These are phyloP conservation scores for Volucella zonaria DNA, from an alignment of 2,888 invertebrate species.

Conservation along the genomic window DNA sequence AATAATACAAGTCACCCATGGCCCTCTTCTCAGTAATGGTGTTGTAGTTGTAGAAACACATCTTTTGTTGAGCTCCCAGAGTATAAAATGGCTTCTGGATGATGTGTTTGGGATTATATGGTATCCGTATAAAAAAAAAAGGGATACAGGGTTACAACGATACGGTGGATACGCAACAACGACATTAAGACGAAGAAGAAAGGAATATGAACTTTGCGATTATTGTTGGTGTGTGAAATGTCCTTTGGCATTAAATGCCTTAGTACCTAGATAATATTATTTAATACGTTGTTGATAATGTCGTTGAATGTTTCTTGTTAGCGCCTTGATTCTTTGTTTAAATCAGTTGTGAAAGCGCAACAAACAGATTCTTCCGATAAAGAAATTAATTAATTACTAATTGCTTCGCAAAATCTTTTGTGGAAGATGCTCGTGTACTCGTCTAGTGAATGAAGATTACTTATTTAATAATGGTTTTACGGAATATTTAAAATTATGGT, in stretches of 20 bases:
- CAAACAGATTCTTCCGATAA: constrained; percentile 52
- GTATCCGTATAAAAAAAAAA: constrained; percentile 39
- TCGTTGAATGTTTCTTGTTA: constrained; percentile 53
- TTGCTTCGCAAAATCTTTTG: constrained; percentile 52
- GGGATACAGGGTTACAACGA: constrained; percentile 48
- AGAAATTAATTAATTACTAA: constrained; percentile 61
- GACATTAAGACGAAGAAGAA: constrained; percentile 34
- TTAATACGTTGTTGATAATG: constrained; percentile 61
- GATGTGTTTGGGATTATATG: constrained; percentile 64
- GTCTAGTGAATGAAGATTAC: too few species aligned
- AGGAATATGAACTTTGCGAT: constrained; percentile 54
- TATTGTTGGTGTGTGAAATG: constrained; percentile 63
- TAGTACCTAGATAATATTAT: constrained; percentile 59
- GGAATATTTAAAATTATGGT: too few species aligned
- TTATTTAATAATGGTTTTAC: background rate
- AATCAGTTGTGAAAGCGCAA: constrained; percentile 7
- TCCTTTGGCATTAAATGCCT: constrained; percentile 60
- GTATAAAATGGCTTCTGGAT: constrained; percentile 54
- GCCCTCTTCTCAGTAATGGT: constrained; percentile 31
- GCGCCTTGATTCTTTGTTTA: constrained; percentile 39
- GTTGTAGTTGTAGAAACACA: constrained; percentile 34
- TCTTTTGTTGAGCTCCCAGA: constrained; percentile 18
- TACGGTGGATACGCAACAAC: constrained; percentile 50
- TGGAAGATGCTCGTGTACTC: background rate
- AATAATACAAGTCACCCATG: constrained; percentile 53